phyloP scores from a whole-genome alignment of 2,113 vertebrate species.

The Heteronetta atricapilla region DNA sequence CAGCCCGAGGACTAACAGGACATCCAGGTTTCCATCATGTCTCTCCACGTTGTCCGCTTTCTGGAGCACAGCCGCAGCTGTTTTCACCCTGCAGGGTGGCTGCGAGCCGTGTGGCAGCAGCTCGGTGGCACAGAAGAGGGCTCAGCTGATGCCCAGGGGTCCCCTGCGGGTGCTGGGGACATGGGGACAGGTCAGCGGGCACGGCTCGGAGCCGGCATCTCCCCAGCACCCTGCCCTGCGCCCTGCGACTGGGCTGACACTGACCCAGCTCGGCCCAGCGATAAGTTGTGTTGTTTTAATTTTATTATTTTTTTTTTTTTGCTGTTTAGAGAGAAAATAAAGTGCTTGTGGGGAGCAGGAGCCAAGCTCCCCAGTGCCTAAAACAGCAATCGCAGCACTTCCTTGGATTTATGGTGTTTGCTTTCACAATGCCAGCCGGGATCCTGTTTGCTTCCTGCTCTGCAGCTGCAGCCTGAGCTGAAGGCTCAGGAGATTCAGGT shows the following conservation, averaged over 20 bases:
- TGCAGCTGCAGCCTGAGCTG: conserved; percentile 58
- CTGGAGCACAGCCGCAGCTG: too few relatives aligned
- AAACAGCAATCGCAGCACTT: conserved; percentile 58
- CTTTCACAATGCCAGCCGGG: conserved; percentile 58
- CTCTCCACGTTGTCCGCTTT: too few relatives aligned
- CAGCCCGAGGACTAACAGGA: rapidly evolving
- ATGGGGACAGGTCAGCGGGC: too few relatives aligned
- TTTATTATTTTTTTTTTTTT: not conserved
- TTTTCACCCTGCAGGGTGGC: too few relatives aligned
- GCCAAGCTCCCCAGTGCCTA: conserved; percentile 60
- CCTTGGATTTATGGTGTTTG: conserved; percentile 64
- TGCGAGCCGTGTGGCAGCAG: too few relatives aligned
- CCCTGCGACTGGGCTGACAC: too few relatives aligned
- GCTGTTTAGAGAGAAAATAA: conserved; percentile 56
- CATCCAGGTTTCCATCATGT: too few relatives aligned
- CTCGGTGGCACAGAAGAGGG: too few relatives aligned
- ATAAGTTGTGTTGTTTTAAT: not conserved
- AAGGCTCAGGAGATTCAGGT: conserved; percentile 51
- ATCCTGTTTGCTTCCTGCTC: conserved; percentile 71
- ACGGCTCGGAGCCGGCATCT: too few relatives aligned
- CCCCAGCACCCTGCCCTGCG: too few relatives aligned
- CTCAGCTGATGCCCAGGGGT: too few relatives aligned
- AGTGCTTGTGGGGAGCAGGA: conserved; percentile 1
- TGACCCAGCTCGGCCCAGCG: not conserved
- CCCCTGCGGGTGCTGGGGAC: too few relatives aligned